Conservation (phyloP, 2,888 invertebrate genomes). For the Beris chalybata region DNA sequence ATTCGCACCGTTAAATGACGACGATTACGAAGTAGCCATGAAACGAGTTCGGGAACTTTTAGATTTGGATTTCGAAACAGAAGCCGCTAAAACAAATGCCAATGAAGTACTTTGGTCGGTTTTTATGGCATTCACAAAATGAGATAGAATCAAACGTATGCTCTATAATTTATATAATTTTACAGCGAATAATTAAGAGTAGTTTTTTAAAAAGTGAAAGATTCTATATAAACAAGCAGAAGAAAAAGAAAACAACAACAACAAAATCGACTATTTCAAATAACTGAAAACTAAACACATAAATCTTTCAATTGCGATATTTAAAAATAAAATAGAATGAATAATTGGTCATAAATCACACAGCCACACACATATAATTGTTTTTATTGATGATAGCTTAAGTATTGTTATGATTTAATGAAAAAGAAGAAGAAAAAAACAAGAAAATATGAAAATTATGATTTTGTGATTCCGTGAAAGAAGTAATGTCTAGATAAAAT, state of each 20-base stretch:
- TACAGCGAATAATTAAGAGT: constrained; percentile 33
- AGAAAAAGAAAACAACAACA: not conserved
- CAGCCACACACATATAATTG: constrained; percentile 17
- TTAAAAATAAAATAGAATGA: constrained; percentile 1
- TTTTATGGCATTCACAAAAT: constrained; percentile 97
- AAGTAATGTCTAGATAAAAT: constrained; percentile 26
- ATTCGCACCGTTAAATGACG: constrained; percentile 94
- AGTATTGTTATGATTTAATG: constrained; percentile 26
- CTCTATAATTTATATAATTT: constrained; percentile 26
- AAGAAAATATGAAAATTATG: constrained; percentile 10
- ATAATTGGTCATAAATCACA: constrained; percentile 12
- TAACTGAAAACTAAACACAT: not conserved
- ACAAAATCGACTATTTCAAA: too few species aligned
- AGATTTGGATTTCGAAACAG: constrained; percentile 95
- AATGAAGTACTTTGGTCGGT: constrained; percentile 99
- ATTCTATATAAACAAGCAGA: constrained; percentile 15
- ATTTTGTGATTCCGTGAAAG: constrained; percentile 30
- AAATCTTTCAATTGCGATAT: constrained; percentile 5
- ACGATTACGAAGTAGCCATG: constrained; percentile 98
- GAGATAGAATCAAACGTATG: constrained; percentile 53
- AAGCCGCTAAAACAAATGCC: constrained; percentile 87
- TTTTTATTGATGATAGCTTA: constrained; percentile 31
- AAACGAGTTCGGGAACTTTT: constrained; percentile 93
- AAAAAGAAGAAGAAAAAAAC: constrained; percentile 9
- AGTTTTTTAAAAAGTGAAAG: constrained; percentile 23